Conservation (phyloP, 2,113 vertebrate genomes). For the Mastomys natalensis region DNA sequence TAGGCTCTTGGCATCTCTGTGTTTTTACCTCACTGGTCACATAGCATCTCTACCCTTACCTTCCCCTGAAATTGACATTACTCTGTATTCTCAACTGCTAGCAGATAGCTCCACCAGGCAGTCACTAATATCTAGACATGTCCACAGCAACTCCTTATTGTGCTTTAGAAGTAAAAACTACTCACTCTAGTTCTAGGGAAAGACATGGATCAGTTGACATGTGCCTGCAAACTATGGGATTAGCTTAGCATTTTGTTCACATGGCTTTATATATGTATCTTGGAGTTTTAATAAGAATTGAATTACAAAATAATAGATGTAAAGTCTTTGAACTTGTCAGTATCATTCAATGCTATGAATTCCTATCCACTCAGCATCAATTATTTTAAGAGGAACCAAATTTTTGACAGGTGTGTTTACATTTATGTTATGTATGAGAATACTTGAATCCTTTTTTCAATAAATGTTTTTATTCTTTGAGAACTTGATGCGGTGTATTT, state of each 20-base stretch:
- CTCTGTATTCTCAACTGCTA: background rate
- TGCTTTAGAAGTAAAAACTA: background rate
- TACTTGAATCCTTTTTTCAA: background rate
- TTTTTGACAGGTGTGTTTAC: background rate
- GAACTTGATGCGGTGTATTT: background rate
- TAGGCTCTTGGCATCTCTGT: background rate
- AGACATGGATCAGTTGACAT: background rate
- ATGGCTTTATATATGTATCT: background rate
- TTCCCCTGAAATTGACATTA: background rate
- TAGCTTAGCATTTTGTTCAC: slow-evolving; percentile 17
- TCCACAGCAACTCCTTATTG: background rate
- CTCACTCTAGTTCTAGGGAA: background rate
- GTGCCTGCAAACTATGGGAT: background rate
- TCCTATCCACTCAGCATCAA: background rate
- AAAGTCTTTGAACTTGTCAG: background rate
- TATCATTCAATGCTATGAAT: background rate
- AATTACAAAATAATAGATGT: background rate
- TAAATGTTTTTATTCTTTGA: background rate
- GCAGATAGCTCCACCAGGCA: background rate
- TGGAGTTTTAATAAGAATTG: slow-evolving; percentile 3
- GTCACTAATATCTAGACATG: background rate
- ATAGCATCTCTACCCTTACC: background rate
- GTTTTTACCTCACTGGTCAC: background rate
- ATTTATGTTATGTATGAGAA: background rate
- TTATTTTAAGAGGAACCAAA: background rate